These are phyloP conservation scores for Xestia sexstrigata DNA, from an alignment of 2,888 invertebrate species.

Conservation along the genomic window DNA sequence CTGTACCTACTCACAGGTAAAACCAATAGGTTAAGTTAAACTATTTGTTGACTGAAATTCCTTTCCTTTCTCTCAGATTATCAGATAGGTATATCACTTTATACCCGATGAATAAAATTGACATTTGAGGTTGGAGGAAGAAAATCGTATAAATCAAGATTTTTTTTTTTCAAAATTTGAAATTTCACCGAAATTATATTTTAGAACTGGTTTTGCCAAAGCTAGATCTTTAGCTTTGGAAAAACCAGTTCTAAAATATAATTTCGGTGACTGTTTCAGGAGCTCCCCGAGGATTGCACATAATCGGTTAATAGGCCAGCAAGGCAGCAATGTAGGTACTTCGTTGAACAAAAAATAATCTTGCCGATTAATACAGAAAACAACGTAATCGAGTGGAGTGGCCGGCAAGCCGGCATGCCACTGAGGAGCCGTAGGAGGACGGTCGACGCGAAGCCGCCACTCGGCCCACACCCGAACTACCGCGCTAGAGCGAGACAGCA, in stretches of 20 bases:
- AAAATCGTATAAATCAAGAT: too few species aligned
- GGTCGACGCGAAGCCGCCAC: constrained; percentile 39
- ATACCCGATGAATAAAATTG: background rate
- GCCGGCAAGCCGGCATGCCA: constrained; percentile 31
- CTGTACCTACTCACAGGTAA: background rate
- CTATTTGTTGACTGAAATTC: constrained; percentile 7
- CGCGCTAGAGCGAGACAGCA: constrained; percentile 74
- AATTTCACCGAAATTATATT: too few species aligned
- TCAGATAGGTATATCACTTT: too few species aligned
- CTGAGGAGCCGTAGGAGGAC: constrained; percentile 39
- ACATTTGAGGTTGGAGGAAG: background rate
- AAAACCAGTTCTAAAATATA: background rate
- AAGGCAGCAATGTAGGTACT: background rate
- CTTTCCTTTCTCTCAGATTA: background rate
- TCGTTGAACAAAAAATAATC: background rate
- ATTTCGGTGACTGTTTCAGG: constrained; percentile 30
- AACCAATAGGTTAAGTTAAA: background rate
- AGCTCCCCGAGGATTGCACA: background rate
- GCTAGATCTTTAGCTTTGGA: too few species aligned
- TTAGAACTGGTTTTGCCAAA: too few species aligned
- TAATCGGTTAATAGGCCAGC: background rate
- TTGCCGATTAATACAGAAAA: constrained; percentile 27
- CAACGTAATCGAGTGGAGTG: constrained; percentile 36
- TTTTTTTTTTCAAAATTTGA: too few species aligned
- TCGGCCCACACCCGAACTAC: constrained; percentile 49